Evolutionary conservation across 2,888 invertebrate genomes (phyloP).

Genomic region (Epicampocera succincta): DNA sequence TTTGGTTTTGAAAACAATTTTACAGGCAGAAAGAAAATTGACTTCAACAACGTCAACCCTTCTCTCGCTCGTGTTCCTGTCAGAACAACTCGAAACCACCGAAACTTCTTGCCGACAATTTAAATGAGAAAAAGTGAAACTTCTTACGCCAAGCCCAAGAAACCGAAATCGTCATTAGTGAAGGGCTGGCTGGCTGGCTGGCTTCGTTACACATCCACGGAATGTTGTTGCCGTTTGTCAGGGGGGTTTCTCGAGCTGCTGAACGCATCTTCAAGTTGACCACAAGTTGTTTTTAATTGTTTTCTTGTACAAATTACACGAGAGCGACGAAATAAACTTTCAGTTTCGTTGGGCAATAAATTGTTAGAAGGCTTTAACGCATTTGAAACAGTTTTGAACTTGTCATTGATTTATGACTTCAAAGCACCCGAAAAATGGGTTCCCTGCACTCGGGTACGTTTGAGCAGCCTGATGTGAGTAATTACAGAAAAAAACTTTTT

Average conservation of each 20-base stretch:
- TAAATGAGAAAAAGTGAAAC: slow-evolving; percentile 49
- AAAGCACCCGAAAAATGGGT: slow-evolving; percentile 3
- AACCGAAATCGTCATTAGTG: slow-evolving; percentile 29
- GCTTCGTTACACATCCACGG: slow-evolving; percentile 11
- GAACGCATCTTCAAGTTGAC: slow-evolving; percentile 49
- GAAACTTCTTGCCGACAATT: background rate
- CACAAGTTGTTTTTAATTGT: slow-evolving; percentile 60
- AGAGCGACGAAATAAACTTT: slow-evolving; percentile 24
- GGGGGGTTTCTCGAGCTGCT: slow-evolving; percentile 2
- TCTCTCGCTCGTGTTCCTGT: background rate
- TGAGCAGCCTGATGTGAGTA: too few relatives aligned
- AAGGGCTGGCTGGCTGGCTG: slow-evolving; percentile 25
- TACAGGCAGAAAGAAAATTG: slow-evolving; percentile 34
- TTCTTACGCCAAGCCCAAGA: slow-evolving; percentile 22
- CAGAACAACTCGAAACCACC: slow-evolving; percentile 8
- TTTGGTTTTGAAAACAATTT: slow-evolving; percentile 69
- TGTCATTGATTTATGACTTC: slow-evolving; percentile 62
- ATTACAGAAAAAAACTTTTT: too few relatives aligned
- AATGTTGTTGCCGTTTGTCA: slow-evolving; percentile 22
- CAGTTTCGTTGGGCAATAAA: slow-evolving; percentile 35
- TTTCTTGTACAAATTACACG: slow-evolving; percentile 31
- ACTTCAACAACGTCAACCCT: slow-evolving; percentile 42
- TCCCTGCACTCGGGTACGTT: too few relatives aligned
- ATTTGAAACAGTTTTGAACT: slow-evolving; percentile 3
- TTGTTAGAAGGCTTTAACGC: background rate